A percentile compares a stretch with the other conserved stretches of the same genome.
Evolutionary conservation across 2,113 vertebrate species (phyloP).

Genomic region (Cinclus mexicanus): DNA sequence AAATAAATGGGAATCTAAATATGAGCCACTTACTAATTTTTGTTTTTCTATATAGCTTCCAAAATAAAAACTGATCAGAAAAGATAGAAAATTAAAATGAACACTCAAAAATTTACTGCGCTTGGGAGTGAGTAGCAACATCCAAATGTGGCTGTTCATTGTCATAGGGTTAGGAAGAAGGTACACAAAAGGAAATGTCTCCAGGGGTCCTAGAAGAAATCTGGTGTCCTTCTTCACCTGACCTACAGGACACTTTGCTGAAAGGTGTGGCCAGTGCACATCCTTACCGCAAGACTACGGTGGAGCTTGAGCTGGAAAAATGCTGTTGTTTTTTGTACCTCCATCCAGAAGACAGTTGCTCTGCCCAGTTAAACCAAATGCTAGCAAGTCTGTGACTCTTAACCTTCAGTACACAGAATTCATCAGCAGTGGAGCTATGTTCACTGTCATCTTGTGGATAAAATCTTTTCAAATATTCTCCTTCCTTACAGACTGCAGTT

Average conservation of each 20-base stretch:
- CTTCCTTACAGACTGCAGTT: neutral
- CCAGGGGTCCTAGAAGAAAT: neutral
- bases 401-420: neutral
- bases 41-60: slow-evolving; percentile 5
- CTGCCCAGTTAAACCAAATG: neutral
- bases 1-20: neutral
- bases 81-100: neutral
- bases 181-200: neutral
- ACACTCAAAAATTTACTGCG: neutral
- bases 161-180: neutral
- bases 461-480: neutral
- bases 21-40: neutral
- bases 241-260: neutral
- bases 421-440: neutral
- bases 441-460: neutral
- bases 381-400: neutral
- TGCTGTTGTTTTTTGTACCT: neutral
- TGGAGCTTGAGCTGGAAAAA: neutral
- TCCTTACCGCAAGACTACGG: neutral
- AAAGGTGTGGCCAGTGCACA: neutral
- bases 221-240: neutral
- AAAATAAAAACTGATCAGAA: neutral
- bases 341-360: neutral
- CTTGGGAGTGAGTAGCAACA: neutral
- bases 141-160: neutral